phyloP scores from a whole-genome alignment of 2,888 invertebrate species.

The Cataglyphis albicans region DNA sequence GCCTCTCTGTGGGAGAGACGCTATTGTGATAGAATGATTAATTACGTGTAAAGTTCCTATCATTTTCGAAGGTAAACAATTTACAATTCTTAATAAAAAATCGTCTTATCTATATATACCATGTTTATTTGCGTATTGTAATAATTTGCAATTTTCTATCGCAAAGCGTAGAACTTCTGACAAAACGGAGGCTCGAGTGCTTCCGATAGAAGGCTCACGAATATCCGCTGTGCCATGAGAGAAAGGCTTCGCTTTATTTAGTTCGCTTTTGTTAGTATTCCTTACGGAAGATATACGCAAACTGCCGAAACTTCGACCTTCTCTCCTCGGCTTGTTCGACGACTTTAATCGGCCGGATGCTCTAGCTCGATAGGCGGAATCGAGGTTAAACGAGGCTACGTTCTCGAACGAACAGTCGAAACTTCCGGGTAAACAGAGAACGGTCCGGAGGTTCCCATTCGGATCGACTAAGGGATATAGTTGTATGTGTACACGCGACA shows the following conservation, averaged over 20 bases:
- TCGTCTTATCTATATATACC: neutral
- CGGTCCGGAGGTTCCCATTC: slow-evolving; percentile 60
- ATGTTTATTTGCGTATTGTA: neutral
- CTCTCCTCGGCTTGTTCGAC: slow-evolving; percentile 50
- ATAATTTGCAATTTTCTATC: neutral
- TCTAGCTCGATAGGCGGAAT: slow-evolving; percentile 63
- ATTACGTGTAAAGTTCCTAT: slow-evolving; percentile 8
- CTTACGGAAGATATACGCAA: slow-evolving; percentile 44
- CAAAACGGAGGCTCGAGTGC: neutral
- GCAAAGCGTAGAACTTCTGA: neutral
- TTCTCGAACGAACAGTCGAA: slow-evolving; percentile 62
- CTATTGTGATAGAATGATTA: slow-evolving; percentile 17
- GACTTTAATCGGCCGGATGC: slow-evolving; percentile 65
- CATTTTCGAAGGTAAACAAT: neutral
- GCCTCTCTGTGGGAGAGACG: slow-evolving; percentile 23
- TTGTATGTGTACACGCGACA: slow-evolving; percentile 45
- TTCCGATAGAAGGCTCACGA: slow-evolving; percentile 19
- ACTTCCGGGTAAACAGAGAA: slow-evolving; percentile 71
- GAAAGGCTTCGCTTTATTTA: neutral
- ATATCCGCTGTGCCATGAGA: slow-evolving; percentile 14
- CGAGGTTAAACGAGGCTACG: slow-evolving; percentile 69
- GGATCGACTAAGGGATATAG: slow-evolving; percentile 56
- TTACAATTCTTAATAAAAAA: neutral
- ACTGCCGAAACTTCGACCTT: slow-evolving; percentile 44
- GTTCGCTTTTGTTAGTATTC: neutral